phyloP scores from a whole-genome alignment of 2,888 invertebrate species.

The Pardosa pseudoannulata region DNA sequence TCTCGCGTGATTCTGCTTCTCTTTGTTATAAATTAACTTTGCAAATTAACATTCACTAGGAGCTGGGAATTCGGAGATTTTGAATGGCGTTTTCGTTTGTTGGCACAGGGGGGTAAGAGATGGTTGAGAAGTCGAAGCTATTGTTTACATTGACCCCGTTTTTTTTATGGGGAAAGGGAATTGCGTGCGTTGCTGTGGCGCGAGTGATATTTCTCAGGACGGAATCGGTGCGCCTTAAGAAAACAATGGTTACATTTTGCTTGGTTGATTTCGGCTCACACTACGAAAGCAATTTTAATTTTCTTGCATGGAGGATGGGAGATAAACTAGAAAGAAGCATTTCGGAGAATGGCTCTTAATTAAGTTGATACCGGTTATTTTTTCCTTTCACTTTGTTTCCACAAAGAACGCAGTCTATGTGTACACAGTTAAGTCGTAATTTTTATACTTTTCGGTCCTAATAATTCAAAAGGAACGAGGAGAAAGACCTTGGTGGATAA shows the following conservation, averaged over 20 bases:
- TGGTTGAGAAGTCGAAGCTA: constrained; percentile 9
- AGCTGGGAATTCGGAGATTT: constrained; percentile 24
- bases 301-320: background rate
- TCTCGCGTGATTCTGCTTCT: constrained; percentile 33
- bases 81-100: constrained; percentile 34
- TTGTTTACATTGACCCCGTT: constrained; percentile 37
- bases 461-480: too few relatives aligned
- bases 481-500: too few relatives aligned
- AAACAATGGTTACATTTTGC: background rate
- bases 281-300: background rate
- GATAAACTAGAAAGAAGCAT: background rate
- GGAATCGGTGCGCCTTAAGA: background rate
- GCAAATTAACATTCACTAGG: constrained; percentile 49
- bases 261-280: background rate
- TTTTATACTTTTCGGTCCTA: too few relatives aligned
- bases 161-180: background rate
- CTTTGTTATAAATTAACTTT: constrained; percentile 48
- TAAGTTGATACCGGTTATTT: too few relatives aligned
- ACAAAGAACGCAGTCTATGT: too few relatives aligned
- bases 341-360: background rate
- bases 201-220: background rate
- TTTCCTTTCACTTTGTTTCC: too few relatives aligned
- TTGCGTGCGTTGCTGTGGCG: constrained; percentile 48
- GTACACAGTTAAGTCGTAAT: too few relatives aligned
- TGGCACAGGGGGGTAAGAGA: background rate